Conservation (phyloP, 2,797 vertebrate genomes). For the Pseudocheirus occidentalis region DNA sequence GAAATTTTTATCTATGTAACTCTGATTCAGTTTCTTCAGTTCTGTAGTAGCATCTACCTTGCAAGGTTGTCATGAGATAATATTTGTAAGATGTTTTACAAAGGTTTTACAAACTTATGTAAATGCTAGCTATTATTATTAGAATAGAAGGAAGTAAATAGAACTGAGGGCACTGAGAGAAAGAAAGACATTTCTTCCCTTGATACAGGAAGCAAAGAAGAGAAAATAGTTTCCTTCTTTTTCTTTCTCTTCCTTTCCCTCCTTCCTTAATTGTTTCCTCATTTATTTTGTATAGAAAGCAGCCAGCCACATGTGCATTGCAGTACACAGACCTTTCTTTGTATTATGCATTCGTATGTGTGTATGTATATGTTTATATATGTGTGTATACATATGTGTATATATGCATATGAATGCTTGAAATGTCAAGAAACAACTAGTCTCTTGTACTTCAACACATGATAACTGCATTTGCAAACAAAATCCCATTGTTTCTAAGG, state of each 20-base stretch:
- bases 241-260: neutral
- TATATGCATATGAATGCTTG: neutral
- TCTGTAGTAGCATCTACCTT: neutral
- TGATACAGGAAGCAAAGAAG: neutral
- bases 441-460: constrained; percentile 25
- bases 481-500: constrained; percentile 15
- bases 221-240: neutral
- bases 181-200: neutral
- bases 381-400: neutral
- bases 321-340: neutral
- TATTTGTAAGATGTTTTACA: neutral
- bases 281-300: constrained; percentile 19
- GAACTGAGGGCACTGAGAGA: neutral
- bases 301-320: neutral
- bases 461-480: constrained; percentile 35
- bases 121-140: neutral
- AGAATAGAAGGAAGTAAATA: neutral
- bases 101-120: neutral
- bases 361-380: too few relatives aligned
- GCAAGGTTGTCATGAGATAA: neutral
- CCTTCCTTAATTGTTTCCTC: neutral
- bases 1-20: neutral
- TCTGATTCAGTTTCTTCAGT: neutral
- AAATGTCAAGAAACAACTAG: constrained; percentile 51
- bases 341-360: neutral